These are phyloP conservation scores for Heliconius charithonia DNA, from an alignment of 2,888 invertebrate genomes.

Conservation along the genomic window DNA sequence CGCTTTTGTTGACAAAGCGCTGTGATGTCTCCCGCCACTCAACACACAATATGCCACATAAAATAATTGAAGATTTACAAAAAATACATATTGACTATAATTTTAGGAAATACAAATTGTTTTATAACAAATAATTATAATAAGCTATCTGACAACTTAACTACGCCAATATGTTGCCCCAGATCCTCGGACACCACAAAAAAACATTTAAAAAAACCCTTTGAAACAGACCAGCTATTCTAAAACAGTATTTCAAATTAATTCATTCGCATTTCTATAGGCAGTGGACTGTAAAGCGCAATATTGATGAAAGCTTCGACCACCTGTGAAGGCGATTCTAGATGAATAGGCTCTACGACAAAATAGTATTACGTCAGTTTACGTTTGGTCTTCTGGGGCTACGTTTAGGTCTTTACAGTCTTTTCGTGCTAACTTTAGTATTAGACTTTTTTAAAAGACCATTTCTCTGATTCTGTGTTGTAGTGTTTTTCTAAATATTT, in stretches of 20 bases:
- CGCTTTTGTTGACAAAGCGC: too few relatives aligned
- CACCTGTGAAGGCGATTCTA: constrained; percentile 24
- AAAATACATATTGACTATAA: too few relatives aligned
- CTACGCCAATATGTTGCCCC: background rate
- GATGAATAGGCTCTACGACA: constrained; percentile 18
- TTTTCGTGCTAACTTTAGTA: background rate
- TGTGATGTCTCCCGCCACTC: too few relatives aligned
- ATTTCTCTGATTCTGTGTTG: too few relatives aligned
- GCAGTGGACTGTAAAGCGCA: constrained; percentile 35
- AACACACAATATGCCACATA: too few relatives aligned
- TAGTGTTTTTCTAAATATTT: background rate
- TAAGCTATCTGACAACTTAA: background rate
- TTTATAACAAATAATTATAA: background rate
- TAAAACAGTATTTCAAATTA: constrained; percentile 24
- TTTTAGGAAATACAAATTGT: too few relatives aligned
- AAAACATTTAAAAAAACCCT: background rate
- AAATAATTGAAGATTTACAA: too few relatives aligned
- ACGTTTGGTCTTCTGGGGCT: constrained; percentile 1
- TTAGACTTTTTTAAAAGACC: background rate
- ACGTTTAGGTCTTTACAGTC: constrained; percentile 1
- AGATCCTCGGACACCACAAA: background rate
- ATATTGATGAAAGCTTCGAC: constrained; percentile 32
- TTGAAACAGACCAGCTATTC: constrained; percentile 3
- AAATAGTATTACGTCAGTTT: constrained; percentile 20
- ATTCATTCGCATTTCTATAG: constrained; percentile 29